A percentile compares a stretch with the other conserved stretches of the same genome.
These are phyloP conservation scores for Phaedon cochleariae DNA, from an alignment of 2,888 invertebrate genomes.

Conservation along the genomic window DNA sequence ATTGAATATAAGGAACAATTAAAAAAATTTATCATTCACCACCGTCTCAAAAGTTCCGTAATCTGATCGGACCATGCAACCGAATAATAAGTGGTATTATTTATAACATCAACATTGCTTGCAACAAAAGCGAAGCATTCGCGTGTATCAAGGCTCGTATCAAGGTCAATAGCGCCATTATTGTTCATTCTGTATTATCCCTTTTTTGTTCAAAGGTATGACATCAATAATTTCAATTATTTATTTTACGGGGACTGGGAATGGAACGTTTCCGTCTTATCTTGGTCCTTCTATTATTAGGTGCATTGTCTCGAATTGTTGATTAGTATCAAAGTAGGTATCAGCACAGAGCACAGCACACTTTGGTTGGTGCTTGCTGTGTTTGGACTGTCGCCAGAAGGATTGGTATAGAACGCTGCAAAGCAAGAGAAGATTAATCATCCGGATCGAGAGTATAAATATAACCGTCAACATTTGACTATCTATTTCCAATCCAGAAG, in stretches of 20 bases:
- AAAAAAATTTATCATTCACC: too few relatives aligned
- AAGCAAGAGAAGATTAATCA: background rate
- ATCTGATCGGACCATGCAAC: background rate
- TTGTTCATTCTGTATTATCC: conserved; percentile 1
- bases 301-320: background rate
- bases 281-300: conserved; percentile 2
- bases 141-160: background rate
- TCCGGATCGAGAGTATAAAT: background rate
- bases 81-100: background rate
- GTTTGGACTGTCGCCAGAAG: background rate
- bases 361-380: too few relatives aligned
- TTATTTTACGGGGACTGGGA: background rate
- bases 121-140: conserved; percentile 11
- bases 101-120: conserved; percentile 14
- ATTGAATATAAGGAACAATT: too few relatives aligned
- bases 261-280: background rate
- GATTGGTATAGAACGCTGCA: background rate
- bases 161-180: conserved; percentile 17
- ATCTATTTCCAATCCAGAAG: too few relatives aligned
- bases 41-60: too few relatives aligned
- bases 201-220: background rate
- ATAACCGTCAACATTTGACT: background rate
- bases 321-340: too few relatives aligned
- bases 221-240: conserved; percentile 1
- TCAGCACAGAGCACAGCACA: too few relatives aligned